These are phyloP conservation scores for Colinus virginianus DNA, from an alignment of 2,113 vertebrate species.

Conservation along the genomic window DNA sequence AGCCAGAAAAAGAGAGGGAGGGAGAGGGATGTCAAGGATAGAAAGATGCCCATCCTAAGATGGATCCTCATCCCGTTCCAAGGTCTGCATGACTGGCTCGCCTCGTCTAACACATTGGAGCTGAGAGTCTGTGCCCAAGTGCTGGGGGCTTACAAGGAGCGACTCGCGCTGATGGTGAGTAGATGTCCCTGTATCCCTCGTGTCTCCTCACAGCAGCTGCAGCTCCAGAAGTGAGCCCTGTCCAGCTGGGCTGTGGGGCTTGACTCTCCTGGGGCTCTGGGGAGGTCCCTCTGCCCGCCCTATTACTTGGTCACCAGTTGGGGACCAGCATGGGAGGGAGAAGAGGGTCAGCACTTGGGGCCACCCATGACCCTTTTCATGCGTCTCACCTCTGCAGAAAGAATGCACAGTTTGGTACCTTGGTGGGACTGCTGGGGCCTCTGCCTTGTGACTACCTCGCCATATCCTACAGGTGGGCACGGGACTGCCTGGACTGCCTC, in stretches of 20 bases:
- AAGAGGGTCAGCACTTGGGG: not conserved
- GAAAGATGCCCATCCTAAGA: not conserved
- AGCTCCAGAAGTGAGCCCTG: not conserved
- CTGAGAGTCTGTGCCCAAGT: not conserved
- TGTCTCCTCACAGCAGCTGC: not conserved
- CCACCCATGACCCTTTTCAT: not conserved
- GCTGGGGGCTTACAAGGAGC: not conserved
- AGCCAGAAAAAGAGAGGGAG: not conserved
- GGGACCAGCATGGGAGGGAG: not conserved
- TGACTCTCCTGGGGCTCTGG: not conserved
- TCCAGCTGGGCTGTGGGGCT: not conserved
- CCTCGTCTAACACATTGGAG: not conserved
- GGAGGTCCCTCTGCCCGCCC: not conserved
- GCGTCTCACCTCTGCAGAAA: not conserved
- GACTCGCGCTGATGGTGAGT: not conserved
- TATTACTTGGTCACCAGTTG: not conserved
- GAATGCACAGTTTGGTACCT: not conserved
- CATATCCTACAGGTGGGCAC: not conserved
- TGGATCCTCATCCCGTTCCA: not conserved
- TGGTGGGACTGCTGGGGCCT: not conserved
- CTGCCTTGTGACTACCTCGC: not conserved
- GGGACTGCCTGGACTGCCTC: too few species aligned
- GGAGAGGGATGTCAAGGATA: not conserved
- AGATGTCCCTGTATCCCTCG: not conserved
- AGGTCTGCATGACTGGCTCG: not conserved